These are phyloP conservation scores for Parauchenoglanis ngamensis DNA, from an alignment of 2,797 vertebrate genomes.

Conservation along the genomic window DNA sequence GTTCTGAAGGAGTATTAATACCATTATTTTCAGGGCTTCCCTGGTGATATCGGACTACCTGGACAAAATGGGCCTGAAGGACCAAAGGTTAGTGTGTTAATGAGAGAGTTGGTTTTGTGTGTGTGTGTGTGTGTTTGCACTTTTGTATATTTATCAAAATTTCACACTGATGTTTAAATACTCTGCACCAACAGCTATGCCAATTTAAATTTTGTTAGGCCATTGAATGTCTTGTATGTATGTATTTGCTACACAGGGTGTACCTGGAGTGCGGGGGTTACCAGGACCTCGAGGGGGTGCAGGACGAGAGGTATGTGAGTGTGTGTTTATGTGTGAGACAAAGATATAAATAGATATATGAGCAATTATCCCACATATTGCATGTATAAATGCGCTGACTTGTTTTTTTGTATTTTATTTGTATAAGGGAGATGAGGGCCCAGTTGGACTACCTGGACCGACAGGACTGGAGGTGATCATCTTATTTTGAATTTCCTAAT, in stretches of 20 bases:
- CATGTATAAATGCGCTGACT: not conserved
- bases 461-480: slow-evolving; percentile 90
- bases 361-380: too few species aligned
- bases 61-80: slow-evolving; percentile 95
- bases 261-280: slow-evolving; percentile 88
- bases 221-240: not conserved
- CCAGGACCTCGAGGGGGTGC: slow-evolving; percentile 90
- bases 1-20: not conserved
- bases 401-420: slow-evolving; percentile 54
- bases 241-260: slow-evolving; percentile 78
- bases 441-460: slow-evolving; percentile 85
- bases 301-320: slow-evolving; percentile 85
- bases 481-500: not conserved
- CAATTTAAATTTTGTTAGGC: not conserved
- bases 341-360: not conserved
- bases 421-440: slow-evolving; percentile 92
- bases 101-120: not conserved
- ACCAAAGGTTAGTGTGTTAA: slow-evolving; percentile 81
- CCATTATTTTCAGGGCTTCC: slow-evolving; percentile 84
- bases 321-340: not conserved
- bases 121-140: not conserved
- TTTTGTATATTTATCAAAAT: not conserved
- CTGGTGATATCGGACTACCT: slow-evolving; percentile 95
- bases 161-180: not conserved
- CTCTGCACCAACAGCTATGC: not conserved